Percentiles rank a stretch among this genome's conserved stretches.
Evolutionary conservation across 1,140 invertebrate species (phyloP).

Genomic region (Zophobas morio): DNA sequence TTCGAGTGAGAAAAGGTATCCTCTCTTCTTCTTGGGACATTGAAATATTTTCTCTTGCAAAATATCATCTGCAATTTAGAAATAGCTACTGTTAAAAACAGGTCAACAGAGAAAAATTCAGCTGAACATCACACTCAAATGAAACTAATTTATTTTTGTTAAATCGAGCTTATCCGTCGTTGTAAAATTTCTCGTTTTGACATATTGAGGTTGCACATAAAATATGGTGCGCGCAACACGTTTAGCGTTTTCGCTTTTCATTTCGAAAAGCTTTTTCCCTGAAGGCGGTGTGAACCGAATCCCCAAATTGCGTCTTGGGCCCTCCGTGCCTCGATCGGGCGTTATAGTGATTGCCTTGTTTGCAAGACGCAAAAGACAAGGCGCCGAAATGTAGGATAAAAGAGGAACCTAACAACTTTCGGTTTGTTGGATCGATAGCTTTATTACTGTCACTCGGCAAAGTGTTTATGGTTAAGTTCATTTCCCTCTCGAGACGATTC

Average conservation of each 20-base stretch:
- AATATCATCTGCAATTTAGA: too few species aligned
- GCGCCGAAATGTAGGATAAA: conserved; percentile 26
- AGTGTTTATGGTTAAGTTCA: conserved; percentile 49
- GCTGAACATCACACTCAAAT: too few species aligned
- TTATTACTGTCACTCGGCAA: conserved; percentile 48
- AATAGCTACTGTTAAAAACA: too few species aligned
- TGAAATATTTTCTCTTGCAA: too few species aligned
- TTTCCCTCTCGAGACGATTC: conserved; percentile 44
- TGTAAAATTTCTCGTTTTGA: conserved; percentile 14
- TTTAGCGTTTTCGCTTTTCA: conserved; percentile 9
- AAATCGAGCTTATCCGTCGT: neutral
- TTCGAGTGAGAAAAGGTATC: too few species aligned
- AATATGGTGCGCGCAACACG: neutral
- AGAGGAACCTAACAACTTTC: conserved; percentile 32
- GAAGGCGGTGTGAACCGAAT: conserved; percentile 28
- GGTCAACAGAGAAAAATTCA: too few species aligned
- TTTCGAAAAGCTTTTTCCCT: conserved; percentile 35
- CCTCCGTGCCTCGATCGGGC: conserved; percentile 17
- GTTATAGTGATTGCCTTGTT: conserved; percentile 21
- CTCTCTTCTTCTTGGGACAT: too few species aligned
- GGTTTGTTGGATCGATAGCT: conserved; percentile 44
- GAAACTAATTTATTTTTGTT: too few species aligned
- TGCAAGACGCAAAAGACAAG: conserved; percentile 23
- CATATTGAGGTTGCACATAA: neutral
- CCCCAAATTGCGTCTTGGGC: conserved; percentile 16